Conservation (phyloP, 23 tunicate species). For the Phallusia fumigata region DNA sequence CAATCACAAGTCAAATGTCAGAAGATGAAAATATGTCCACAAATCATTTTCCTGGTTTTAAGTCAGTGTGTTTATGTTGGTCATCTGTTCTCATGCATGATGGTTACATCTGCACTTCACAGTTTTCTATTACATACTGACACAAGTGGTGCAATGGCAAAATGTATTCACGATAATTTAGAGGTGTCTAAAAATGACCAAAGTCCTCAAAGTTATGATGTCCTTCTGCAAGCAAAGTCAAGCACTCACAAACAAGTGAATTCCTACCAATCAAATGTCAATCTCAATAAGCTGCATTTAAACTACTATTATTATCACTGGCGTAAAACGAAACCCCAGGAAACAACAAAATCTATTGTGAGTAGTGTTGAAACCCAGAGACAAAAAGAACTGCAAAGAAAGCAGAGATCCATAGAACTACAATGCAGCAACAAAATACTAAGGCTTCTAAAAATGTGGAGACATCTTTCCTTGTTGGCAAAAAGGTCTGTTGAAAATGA, state of each 20-base stretch:
- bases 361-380: too few relatives aligned
- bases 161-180: constrained; percentile 64
- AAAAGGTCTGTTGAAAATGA: background rate
- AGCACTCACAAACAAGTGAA: background rate
- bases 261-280: background rate
- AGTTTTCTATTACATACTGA: background rate
- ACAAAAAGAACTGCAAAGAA: background rate
- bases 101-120: background rate
- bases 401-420: background rate
- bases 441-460: background rate
- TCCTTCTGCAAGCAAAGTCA: background rate
- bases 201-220: constrained; percentile 58
- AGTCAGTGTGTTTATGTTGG: background rate
- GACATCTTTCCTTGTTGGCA: background rate
- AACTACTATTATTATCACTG: constrained; percentile 4
- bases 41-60: constrained; percentile 9
- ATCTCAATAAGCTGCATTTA: background rate
- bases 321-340: background rate
- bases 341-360: background rate
- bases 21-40: constrained; percentile 54
- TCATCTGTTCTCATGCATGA: background rate
- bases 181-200: constrained; percentile 18
- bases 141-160: constrained; percentile 3
- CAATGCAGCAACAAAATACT: background rate
- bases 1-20: constrained; percentile 4